phyloP scores from a whole-genome alignment of 1,140 invertebrate genomes.

The Orchesella cincta region DNA sequence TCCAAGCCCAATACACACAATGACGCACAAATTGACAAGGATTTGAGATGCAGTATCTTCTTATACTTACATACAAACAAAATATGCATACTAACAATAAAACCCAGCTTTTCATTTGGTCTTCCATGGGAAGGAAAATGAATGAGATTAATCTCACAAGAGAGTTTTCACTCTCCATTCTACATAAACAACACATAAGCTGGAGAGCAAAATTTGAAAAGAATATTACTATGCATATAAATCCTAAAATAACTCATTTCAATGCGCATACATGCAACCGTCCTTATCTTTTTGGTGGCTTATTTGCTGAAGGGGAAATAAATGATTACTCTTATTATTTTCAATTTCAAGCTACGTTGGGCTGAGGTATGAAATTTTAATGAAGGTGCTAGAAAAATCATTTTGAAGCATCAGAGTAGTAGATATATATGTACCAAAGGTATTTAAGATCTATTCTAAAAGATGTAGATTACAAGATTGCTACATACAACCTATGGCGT shows the following conservation, averaged over 20 bases:
- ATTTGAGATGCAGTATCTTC: no score
- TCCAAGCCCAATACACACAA: no score
- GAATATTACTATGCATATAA: no score
- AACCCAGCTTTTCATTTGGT: neutral
- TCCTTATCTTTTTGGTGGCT: neutral
- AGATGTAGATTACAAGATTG: no score
- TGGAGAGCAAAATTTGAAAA: neutral
- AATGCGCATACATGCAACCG: neutral
- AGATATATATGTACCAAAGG: no score
- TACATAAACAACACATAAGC: neutral
- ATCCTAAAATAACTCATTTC: neutral
- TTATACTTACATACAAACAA: no score
- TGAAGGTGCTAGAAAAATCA: neutral
- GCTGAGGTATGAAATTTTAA: neutral
- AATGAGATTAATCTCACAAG: neutral
- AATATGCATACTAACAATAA: no score
- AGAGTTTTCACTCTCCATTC: neutral
- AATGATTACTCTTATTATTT: conserved; percentile 7
- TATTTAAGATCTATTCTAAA: no score
- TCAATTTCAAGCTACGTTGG: neutral
- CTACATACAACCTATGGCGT: no score
- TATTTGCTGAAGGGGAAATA: neutral
- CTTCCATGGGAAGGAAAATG: neutral
- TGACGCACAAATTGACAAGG: no score
- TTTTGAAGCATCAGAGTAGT: no score